A percentile compares a stretch with the other conserved stretches of the same genome.
phyloP scores from a whole-genome alignment of 2,113 vertebrate species.

The Carlito syrichta region DNA sequence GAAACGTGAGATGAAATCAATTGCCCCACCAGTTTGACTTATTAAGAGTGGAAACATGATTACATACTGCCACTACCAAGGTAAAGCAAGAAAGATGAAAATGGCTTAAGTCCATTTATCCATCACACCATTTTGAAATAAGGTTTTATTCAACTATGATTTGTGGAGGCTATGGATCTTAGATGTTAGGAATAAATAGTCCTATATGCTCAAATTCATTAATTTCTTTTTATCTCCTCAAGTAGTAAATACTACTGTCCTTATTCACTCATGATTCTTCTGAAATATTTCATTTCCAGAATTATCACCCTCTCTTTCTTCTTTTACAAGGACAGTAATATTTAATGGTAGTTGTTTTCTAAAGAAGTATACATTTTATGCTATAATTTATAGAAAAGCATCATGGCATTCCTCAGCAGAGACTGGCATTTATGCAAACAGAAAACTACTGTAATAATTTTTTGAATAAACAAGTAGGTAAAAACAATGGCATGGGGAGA shows the following conservation, averaged over 20 bases:
- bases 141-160: neutral
- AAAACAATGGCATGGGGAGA: constrained; percentile 20
- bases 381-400: constrained; percentile 25
- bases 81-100: neutral
- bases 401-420: constrained; percentile 33
- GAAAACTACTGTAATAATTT: constrained; percentile 4
- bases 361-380: neutral
- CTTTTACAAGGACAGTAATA: neutral
- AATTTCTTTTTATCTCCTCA: neutral
- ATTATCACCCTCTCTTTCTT: neutral
- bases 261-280: neutral
- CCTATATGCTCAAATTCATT: neutral
- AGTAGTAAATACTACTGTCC: neutral
- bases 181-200: neutral
- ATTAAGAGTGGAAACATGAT: neutral
- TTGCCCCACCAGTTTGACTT: neutral
- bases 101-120: neutral
- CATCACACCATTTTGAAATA: constrained; percentile 1
- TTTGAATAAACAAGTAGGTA: constrained; percentile 40
- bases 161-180: neutral
- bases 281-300: constrained; percentile 30
- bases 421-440: constrained; percentile 40
- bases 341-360: constrained; percentile 1
- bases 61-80: neutral
- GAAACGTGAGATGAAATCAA: neutral